A percentile compares a stretch with the other conserved stretches of the same genome.
These are phyloP conservation scores for Mugil cephalus DNA, from an alignment of 2,113 vertebrate species.

Conservation along the genomic window DNA sequence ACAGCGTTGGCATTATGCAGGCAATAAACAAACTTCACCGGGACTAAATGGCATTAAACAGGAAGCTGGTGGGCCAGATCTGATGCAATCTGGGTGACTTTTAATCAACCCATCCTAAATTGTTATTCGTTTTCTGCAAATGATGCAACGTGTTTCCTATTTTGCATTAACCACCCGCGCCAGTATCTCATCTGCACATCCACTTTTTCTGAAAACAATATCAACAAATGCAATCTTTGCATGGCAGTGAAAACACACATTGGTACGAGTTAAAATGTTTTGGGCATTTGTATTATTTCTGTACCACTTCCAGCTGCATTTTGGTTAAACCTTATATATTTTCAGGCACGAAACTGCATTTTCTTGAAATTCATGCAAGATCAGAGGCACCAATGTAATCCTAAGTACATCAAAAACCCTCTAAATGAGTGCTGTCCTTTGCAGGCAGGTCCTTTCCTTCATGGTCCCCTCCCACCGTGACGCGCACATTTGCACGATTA, in stretches of 20 bases:
- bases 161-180: not conserved
- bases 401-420: slow-evolving; percentile 20
- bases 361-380: not conserved
- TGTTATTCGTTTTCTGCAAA: slow-evolving; percentile 9
- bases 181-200: not conserved
- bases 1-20: not conserved
- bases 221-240: too few relatives aligned
- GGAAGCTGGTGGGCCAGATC: not conserved
- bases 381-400: not conserved
- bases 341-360: not conserved
- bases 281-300: not conserved
- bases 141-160: slow-evolving; percentile 49
- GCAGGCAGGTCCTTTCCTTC: not conserved
- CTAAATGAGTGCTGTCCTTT: slow-evolving; percentile 19
- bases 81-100: slow-evolving; percentile 9
- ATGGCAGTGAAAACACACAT: not conserved
- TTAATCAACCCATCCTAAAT: not conserved
- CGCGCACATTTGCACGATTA: not conserved
- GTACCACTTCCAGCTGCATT: not conserved
- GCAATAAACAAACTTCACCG: not conserved
- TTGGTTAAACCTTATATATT: not conserved
- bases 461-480: not conserved
- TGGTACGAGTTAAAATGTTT: not conserved
- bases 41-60: not conserved
- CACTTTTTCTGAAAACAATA: not conserved